These are phyloP conservation scores for Rhynchomys soricoides DNA, from an alignment of 2,113 vertebrate genomes.

Conservation along the genomic window DNA sequence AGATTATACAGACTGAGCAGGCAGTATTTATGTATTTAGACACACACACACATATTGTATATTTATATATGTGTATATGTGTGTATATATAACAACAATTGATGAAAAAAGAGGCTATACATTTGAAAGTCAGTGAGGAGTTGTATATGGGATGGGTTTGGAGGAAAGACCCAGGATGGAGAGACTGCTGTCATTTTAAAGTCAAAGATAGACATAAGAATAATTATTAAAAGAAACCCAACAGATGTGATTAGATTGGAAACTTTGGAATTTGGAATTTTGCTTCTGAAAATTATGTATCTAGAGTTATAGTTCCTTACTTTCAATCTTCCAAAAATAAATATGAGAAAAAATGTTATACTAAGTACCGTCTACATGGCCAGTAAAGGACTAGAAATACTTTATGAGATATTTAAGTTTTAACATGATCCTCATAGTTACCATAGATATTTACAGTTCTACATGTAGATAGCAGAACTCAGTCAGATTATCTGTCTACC, in stretches of 20 bases:
- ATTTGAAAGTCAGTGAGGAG: background rate
- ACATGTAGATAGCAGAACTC: background rate
- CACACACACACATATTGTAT: too few species aligned
- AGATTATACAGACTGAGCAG: background rate
- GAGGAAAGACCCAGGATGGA: background rate
- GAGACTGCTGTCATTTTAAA: background rate
- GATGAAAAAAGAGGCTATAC: background rate
- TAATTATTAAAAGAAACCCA: background rate
- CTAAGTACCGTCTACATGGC: background rate
- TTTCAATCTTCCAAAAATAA: conserved; percentile 25
- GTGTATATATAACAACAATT: background rate
- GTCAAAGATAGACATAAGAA: background rate
- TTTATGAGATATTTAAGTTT: background rate
- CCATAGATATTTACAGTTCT: background rate
- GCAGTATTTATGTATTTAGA: background rate
- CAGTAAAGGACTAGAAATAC: background rate
- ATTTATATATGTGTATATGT: background rate
- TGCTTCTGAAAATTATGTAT: conserved; percentile 17
- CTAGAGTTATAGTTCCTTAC: background rate
- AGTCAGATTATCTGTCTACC: background rate
- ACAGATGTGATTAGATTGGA: background rate
- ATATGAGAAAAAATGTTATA: background rate
- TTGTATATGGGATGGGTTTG: background rate
- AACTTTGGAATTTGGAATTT: background rate
- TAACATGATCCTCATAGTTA: background rate